Base-by-base conservation (phyloP, 2,888 invertebrate species). In the Hyposoter didymator region DNA sequence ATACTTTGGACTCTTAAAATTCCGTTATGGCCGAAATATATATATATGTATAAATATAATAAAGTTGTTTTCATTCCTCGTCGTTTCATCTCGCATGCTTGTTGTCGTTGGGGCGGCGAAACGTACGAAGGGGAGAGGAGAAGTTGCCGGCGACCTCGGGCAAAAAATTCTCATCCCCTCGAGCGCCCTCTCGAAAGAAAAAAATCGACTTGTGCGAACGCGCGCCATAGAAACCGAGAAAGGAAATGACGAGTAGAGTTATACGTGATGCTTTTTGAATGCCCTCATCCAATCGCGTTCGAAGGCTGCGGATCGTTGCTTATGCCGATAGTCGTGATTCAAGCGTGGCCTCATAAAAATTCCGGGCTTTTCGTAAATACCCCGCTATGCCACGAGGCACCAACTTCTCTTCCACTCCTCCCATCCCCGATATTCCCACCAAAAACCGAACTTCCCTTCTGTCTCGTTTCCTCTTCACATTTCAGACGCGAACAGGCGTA, bases 341-440 rank as follows among this genome's bases (percentile, higher is more conserved):
- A 86, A 84, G 82, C 84, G 84, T 86, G 66, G 82, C 84, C 84
- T 87, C 87, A 88, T 88, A 87, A 87, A 87, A 87, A 86, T 87
- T 87, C 87, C 88, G 62, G 52, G 59, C 79, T 78, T 85, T 88
- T 87, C 86, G 86, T 87, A 86, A 87, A 88, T 87, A 86, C 75
- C 84, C 85, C 47, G 47, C 66, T 67, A 35, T 45, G 69, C 43
- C 69, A 74, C 45, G 67, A 67, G 78, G 82, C 69, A 75, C 78
- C 74, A 78, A 19, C 72, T 55, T 69, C 79, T 52, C 32, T 70
- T 14, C 64, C 72, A 49, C 55, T 66, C 69, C 69, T 85, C 66
- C 69, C 76, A 62, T 64, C 47, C 75, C 55, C 55, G 82, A 78
- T 85, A 85, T 82, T 78, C 47, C 62, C 74, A 78, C 70, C 49